Conservation (phyloP, 1,140 invertebrate species). For the Sitobion miscanthi region DNA sequence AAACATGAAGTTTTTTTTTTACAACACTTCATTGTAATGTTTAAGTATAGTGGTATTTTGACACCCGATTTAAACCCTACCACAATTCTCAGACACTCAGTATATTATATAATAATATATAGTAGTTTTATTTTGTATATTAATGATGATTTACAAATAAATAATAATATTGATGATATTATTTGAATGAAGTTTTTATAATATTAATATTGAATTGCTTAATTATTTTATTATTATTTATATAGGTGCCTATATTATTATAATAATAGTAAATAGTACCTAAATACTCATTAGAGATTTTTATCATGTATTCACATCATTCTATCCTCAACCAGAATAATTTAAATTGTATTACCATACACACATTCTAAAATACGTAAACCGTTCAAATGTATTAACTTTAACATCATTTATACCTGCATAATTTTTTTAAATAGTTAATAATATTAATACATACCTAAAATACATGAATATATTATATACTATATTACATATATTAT, state of each 20-base stretch:
- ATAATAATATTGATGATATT: not conserved
- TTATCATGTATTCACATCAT: not conserved
- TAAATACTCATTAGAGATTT: not conserved
- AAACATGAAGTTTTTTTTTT: slow-evolving; percentile 14
- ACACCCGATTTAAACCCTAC: not conserved
- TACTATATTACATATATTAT: not conserved
- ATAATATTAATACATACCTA: not conserved
- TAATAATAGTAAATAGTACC: not conserved
- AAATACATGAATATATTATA: not conserved
- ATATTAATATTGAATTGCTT: not conserved
- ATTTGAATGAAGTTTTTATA: not conserved
- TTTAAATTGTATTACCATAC: not conserved
- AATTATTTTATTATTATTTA: not conserved
- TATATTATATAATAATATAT: not conserved
- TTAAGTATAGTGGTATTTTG: not conserved
- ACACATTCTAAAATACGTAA: not conserved
- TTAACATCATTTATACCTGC: not conserved
- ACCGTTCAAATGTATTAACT: not conserved
- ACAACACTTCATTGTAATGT: not conserved
- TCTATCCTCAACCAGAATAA: not conserved
- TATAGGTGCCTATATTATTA: not conserved
- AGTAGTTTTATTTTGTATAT: not conserved
- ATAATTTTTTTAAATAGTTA: not conserved
- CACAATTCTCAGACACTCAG: not conserved
- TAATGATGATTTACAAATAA: not conserved